Base-by-base conservation (phyloP, 2,113 vertebrate species). In the Talpa occidentalis region DNA sequence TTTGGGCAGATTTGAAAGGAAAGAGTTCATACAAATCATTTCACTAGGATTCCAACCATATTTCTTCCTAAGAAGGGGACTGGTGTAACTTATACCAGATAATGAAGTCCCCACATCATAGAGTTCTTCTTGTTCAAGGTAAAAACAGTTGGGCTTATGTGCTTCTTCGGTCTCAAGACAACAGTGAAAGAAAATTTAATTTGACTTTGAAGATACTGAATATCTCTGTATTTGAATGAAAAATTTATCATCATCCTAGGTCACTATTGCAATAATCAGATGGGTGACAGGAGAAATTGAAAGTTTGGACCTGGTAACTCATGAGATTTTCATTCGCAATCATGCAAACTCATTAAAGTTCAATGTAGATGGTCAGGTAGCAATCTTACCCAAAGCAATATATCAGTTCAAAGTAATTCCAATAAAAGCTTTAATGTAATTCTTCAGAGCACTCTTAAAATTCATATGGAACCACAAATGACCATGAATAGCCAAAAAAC, bases 201-300 rank as follows among this genome's bases (percentile, higher is more conserved):
- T 44, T 4, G 88, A 15, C 5, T 64, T 70, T 92, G 40, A 95
- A 96, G 74, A 84, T 73, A 95, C 21, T 76, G 21, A 37, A 28
- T 80, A 59, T 85, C 0, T 93, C 2, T 94, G 72, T 85, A 79
- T 92, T 95, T 24, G 70, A 78, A 69, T 54, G 54, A 10, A 37
- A 96, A 93, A 95, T 92, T 21, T 60, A 86, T 16, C 47, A n/a
- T 74, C 32, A 67, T 66, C 56, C 69, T 28, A 89, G 32, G 24
- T 79, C 24, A 66, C 72, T 54, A 17, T 26, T 44, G 5, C 9
- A 37, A 44, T 40, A 72, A 74, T 70, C 40, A 83, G 2, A 77
- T 92, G 70, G 35, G 26, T 83, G 60, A 60, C 5, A 30, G 47
- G 74, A 40, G 64, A 83, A 82, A 54, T 6, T 69, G 64, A 78